Conservation (phyloP, 2,888 invertebrate genomes). For the Cryptocheilus praepositus region DNA sequence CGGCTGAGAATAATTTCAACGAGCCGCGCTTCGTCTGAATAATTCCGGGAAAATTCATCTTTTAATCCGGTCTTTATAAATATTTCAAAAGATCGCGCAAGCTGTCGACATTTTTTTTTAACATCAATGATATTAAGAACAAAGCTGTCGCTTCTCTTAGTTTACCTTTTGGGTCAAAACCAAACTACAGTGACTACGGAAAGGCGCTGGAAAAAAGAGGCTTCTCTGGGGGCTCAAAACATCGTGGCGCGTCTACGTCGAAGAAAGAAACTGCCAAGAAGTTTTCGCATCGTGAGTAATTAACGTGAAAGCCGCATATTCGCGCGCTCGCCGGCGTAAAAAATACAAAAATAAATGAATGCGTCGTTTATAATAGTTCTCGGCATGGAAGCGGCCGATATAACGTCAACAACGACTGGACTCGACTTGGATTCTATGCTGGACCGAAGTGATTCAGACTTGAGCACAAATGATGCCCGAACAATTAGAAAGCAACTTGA, state of each 20-base stretch:
- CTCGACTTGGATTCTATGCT: constrained; percentile 87
- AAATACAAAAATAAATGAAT: neutral
- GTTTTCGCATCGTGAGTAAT: constrained; percentile 68
- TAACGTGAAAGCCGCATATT: too few species aligned
- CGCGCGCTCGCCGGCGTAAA: neutral
- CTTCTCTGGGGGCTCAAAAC: constrained; percentile 63
- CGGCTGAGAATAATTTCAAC: too few species aligned
- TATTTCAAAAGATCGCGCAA: too few species aligned
- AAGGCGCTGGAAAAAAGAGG: constrained; percentile 74
- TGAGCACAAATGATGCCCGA: constrained; percentile 85
- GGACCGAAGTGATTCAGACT: constrained; percentile 86
- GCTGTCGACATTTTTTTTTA: neutral
- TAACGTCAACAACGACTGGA: constrained; percentile 87
- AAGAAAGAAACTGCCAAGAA: constrained; percentile 70
- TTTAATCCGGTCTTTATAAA: too few species aligned
- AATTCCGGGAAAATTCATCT: too few species aligned
- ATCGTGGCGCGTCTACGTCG: constrained; percentile 67
- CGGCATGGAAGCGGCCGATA: constrained; percentile 84
- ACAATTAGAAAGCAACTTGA: constrained; percentile 88
- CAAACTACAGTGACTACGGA: constrained; percentile 77
- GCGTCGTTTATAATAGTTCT: constrained; percentile 77
- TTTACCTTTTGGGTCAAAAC: constrained; percentile 80
- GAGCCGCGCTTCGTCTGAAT: too few species aligned
- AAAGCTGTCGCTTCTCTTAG: constrained; percentile 68
- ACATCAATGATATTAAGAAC: too few species aligned